A percentile compares a stretch with the other conserved stretches of the same genome.
phyloP scores from a whole-genome alignment of 2,888 invertebrate species.

The Napeogenes sylphis region DNA sequence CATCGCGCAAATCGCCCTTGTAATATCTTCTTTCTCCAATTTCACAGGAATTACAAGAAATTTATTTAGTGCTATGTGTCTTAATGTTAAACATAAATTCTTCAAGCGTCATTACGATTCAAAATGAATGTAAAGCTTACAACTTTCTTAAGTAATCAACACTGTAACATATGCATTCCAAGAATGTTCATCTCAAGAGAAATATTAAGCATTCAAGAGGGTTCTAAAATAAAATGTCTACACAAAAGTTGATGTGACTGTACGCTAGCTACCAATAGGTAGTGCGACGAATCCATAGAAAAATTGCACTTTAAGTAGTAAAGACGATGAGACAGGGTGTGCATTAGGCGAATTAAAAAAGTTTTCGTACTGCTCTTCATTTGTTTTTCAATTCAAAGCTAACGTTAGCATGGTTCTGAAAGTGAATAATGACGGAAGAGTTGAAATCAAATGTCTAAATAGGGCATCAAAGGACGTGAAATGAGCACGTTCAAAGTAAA shows the following conservation, averaged over 20 bases:
- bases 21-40: slow-evolving; percentile 44
- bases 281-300: slow-evolving; percentile 53
- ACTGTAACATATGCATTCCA: slow-evolving; percentile 22
- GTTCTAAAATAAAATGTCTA: slow-evolving; percentile 65
- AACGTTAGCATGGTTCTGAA: slow-evolving; percentile 46
- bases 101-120: slow-evolving; percentile 18
- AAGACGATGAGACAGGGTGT: slow-evolving; percentile 58
- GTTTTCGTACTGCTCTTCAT: slow-evolving; percentile 57
- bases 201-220: slow-evolving; percentile 50
- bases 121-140: slow-evolving; percentile 19
- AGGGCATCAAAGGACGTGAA: slow-evolving; percentile 56
- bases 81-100: slow-evolving; percentile 22
- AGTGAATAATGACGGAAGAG: slow-evolving; percentile 55
- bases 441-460: slow-evolving; percentile 69
- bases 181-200: slow-evolving; percentile 36
- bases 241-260: slow-evolving; percentile 65
- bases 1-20: slow-evolving; percentile 54
- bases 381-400: slow-evolving; percentile 62
- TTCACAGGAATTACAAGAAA: slow-evolving; percentile 20
- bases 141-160: slow-evolving; percentile 20
- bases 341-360: slow-evolving; percentile 77
- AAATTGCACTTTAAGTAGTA: slow-evolving; percentile 64
- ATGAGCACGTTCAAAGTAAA: slow-evolving; percentile 64
- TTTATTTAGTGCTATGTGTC: slow-evolving; percentile 24
- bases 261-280: slow-evolving; percentile 43